These are phyloP conservation scores for Capra hircus DNA, from an alignment of 2,113 vertebrate genomes.

Conservation along the genomic window DNA sequence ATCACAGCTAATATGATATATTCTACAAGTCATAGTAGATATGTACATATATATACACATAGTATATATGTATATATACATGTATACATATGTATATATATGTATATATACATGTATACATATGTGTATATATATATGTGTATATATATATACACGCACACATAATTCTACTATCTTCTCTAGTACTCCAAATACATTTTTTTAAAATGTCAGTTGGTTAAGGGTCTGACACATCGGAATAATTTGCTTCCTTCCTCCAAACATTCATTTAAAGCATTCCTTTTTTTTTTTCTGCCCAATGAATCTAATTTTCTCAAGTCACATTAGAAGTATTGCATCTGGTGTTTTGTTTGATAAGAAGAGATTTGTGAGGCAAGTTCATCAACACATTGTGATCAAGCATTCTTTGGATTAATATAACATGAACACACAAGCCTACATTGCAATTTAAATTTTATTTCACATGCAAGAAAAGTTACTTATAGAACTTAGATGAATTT, in stretches of 20 bases:
- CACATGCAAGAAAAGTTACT: conserved; percentile 31
- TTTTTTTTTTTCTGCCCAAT: conserved; percentile 4
- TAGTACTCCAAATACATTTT: conserved; percentile 27
- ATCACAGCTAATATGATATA: background rate
- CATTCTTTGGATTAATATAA: conserved; percentile 60
- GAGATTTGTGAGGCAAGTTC: conserved; percentile 55
- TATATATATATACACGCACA: background rate
- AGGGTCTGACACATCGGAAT: background rate
- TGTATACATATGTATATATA: background rate
- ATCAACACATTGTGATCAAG: conserved; percentile 60
- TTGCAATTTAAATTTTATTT: conserved; percentile 51
- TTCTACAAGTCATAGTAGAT: background rate
- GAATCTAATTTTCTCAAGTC: conserved; percentile 66
- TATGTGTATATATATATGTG: background rate
- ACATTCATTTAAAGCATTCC: conserved; percentile 45
- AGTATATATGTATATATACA: too few species aligned
- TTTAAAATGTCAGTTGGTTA: background rate
- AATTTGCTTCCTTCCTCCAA: conserved; percentile 29
- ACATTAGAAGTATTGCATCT: conserved; percentile 63
- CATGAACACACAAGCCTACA: conserved; percentile 1
- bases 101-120: background rate
- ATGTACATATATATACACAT: too few species aligned
- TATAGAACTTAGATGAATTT: conserved; percentile 27
- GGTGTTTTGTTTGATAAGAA: conserved; percentile 57
- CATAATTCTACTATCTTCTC: background rate